Evolutionary conservation across 2,113 vertebrate species (phyloP).

Genomic region (Mesocricetus auratus): DNA sequence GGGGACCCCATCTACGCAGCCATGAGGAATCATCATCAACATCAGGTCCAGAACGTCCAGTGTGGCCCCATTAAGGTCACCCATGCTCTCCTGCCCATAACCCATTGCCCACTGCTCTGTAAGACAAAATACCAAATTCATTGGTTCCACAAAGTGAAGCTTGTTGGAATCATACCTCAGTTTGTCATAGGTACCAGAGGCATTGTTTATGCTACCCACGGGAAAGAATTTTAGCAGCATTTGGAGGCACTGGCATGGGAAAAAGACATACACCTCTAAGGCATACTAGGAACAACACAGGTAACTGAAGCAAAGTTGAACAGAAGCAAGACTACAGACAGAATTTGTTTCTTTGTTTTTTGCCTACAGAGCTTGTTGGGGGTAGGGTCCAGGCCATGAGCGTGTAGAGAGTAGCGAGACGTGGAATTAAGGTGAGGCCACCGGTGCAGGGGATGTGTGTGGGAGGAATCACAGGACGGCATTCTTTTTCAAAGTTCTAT

Average conservation of each 20-base stretch:
- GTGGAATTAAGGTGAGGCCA: background rate
- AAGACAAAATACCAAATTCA: background rate
- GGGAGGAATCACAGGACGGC: background rate
- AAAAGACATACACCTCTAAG: background rate
- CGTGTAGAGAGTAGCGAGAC: background rate
- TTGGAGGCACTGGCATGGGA: background rate
- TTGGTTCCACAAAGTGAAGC: background rate
- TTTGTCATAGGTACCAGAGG: background rate
- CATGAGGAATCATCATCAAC: background rate
- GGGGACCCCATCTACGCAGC: background rate
- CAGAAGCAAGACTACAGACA: background rate
- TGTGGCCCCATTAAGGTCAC: background rate
- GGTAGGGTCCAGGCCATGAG: background rate
- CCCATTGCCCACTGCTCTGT: background rate
- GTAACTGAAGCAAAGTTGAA: background rate
- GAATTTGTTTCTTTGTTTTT: background rate
- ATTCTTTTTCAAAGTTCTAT: background rate
- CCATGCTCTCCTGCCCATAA: background rate
- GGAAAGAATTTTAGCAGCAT: background rate
- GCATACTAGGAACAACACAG: background rate
- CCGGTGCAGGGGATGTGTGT: background rate
- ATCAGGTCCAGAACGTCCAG: background rate
- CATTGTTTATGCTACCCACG: background rate
- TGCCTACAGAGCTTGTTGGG: accelerated
- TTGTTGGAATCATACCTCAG: background rate